A percentile compares a stretch with the other conserved stretches of the same genome.
These are phyloP conservation scores for Patella pellucida DNA, from an alignment of 2,888 invertebrate species.

Conservation along the genomic window DNA sequence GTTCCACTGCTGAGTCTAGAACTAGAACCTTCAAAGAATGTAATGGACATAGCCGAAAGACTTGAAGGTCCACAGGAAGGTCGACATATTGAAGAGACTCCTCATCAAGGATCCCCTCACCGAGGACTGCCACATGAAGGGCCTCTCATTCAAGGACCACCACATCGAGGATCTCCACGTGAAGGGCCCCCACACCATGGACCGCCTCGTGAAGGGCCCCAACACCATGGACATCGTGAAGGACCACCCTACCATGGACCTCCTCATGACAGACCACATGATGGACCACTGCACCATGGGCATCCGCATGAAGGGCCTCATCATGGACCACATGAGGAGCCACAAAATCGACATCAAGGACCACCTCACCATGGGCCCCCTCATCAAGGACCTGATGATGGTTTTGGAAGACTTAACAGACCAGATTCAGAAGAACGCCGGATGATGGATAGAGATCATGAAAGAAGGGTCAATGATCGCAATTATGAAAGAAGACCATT, in stretches of 20 bases:
- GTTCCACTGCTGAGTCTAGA: background rate
- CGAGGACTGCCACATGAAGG: constrained; percentile 16
- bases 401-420: too few relatives aligned
- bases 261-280: constrained; percentile 7
- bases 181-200: constrained; percentile 6
- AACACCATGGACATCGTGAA: constrained; percentile 1
- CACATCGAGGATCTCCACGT: constrained; percentile 16
- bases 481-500: constrained; percentile 11
- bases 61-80: too few relatives aligned
- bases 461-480: too few relatives aligned
- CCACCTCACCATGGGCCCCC: background rate
- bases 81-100: too few relatives aligned
- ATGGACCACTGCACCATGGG: background rate
- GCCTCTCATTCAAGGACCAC: constrained; percentile 14
- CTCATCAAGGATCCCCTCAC: too few relatives aligned
- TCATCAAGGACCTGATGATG: too few relatives aligned
- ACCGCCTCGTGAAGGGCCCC: background rate
- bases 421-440: too few relatives aligned
- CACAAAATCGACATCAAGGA: background rate
- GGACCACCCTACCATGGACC: background rate
- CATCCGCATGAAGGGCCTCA: too few relatives aligned
- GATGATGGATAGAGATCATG: too few relatives aligned
- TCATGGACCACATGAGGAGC: background rate
- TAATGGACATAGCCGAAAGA: too few relatives aligned
- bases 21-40: background rate